Evolutionary conservation across 2,113 vertebrate genomes (phyloP), one percentile per base, ranked within the genome.

Genomic region (Sorex araneus): DNA sequence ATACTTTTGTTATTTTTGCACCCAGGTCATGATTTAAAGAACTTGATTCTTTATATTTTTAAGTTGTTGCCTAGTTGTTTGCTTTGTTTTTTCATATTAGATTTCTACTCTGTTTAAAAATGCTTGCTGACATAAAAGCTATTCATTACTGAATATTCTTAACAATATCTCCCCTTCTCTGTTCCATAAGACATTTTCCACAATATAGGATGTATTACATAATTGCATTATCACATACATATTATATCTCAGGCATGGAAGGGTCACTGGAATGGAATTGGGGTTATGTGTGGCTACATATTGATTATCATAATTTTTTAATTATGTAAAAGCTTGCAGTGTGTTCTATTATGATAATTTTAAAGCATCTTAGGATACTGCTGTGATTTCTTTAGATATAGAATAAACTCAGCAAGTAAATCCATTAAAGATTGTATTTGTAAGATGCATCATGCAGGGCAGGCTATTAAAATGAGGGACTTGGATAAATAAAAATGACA

Each of bases 401-500:
- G 90, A 84, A 32, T 85, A 87, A 90, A 80, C 45, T 92, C 83
- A 78, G 34, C 19, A 86, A 71, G 32, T 66, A 80, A 91, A 71
- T 15, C 45, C 43, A 84, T 81, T 86, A 50, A 63, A 89, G 30
- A 93, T 16, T 87, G 6, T 60, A 50, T 87, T n/a, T 45, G 0
- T 66, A 76, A 75, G 13, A 27, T 25, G 73, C 10, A 82, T 25
- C 32, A 77, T 11, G 7, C 15, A 47, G 54, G 11, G 8, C 5
- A 85, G 47, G 25, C 4, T 69, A 28, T 78, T 87, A 89, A 60
- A 40, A 80, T 47, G 8, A 60, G 90, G 23, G 15, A 54, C 82
- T 97, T 82, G 18, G 34, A 83, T 60, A 95, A 95, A 95, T 66
- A 60, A 66, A 93, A 89, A 64, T 91, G 60, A 75, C 36, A 95